Conservation (phyloP, 2,888 invertebrate species). For the Plemyria rubiginata region DNA sequence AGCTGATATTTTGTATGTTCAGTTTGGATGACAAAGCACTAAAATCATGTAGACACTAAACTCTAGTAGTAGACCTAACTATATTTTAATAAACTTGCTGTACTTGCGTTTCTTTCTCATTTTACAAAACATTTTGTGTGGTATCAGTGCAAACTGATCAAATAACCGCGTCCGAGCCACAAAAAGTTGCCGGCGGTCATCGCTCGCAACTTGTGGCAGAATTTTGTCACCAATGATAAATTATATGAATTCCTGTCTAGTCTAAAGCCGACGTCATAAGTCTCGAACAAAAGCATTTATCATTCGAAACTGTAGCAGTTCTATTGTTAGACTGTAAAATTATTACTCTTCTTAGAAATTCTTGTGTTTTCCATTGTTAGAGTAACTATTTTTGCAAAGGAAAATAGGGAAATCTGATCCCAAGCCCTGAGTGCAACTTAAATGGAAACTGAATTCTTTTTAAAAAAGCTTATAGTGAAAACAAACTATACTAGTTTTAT, state of each 20-base stretch:
- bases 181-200: too few relatives aligned
- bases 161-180: too few relatives aligned
- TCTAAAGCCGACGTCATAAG: conserved; percentile 13
- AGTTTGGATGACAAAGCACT: too few relatives aligned
- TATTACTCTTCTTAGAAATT: conserved; percentile 21
- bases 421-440: conserved; percentile 8
- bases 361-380: conserved; percentile 22
- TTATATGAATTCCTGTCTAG: conserved; percentile 10
- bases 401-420: conserved; percentile 25
- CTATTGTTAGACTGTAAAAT: conserved; percentile 32
- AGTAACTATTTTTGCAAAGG: conserved; percentile 15
- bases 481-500: too few relatives aligned
- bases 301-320: conserved; percentile 20
- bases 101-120: too few relatives aligned
- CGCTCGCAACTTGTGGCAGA: too few relatives aligned
- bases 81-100: too few relatives aligned
- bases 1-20: too few relatives aligned
- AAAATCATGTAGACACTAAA: too few relatives aligned
- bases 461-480: not conserved
- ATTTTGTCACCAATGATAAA: not conserved
- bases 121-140: too few relatives aligned
- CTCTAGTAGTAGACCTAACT: too few relatives aligned
- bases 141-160: too few relatives aligned
- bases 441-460: not conserved
- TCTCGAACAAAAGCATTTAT: conserved; percentile 23